A percentile compares a stretch with the other conserved stretches of the same genome.
These are phyloP conservation scores for Cuculus canorus DNA, from an alignment of 2,797 vertebrate genomes.

Conservation along the genomic window DNA sequence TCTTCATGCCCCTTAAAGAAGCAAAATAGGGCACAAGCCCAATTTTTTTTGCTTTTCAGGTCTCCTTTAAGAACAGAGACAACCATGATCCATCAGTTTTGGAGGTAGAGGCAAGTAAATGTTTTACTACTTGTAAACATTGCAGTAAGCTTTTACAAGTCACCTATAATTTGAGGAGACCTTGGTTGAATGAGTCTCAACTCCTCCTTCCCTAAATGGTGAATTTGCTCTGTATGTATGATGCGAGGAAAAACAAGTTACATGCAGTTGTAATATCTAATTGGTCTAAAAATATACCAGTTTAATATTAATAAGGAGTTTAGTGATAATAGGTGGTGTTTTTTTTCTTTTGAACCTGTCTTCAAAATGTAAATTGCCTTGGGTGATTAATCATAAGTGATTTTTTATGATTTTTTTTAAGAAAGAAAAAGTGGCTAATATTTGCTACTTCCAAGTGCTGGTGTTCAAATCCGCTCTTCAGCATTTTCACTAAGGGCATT, in stretches of 20 bases:
- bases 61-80: slow-evolving; percentile 69
- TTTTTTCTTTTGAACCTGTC: background rate
- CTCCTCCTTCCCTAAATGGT: background rate
- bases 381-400: background rate
- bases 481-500: rapidly evolving
- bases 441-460: background rate
- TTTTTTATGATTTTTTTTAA: background rate
- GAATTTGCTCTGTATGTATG: background rate
- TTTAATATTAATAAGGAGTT: background rate
- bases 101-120: slow-evolving; percentile 73
- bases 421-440: background rate
- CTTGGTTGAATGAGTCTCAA: background rate
- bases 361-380: background rate
- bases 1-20: slow-evolving; percentile 34
- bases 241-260: background rate
- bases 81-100: slow-evolving; percentile 67
- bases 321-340: background rate
- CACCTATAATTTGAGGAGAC: background rate
- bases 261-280: background rate
- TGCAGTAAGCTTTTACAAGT: background rate
- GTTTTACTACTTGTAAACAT: slow-evolving; percentile 60
- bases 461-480: background rate
- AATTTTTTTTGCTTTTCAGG: slow-evolving; percentile 68
- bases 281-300: background rate
- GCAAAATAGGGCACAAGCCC: slow-evolving; percentile 71